A percentile compares a stretch with the other conserved stretches of the same genome.
Conservation (phyloP, 2,113 vertebrate species). For the Picathartes gymnocephalus region DNA sequence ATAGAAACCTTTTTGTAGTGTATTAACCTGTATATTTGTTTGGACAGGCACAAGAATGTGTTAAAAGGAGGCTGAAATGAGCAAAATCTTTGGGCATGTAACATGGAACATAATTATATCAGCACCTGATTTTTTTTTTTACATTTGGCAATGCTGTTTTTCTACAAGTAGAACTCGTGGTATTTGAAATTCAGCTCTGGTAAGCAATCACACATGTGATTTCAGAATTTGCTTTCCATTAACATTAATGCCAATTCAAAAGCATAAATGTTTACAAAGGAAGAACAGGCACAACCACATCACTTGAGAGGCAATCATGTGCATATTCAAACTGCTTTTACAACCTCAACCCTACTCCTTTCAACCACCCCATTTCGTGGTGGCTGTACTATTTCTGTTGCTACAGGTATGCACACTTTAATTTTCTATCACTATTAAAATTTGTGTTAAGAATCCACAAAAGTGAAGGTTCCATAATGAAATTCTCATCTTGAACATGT, state of each 20-base stretch:
- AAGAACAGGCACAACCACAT: background rate
- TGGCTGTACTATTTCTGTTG: background rate
- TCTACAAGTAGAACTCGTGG: background rate
- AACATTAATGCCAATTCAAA: background rate
- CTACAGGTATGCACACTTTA: background rate
- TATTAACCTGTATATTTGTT: background rate
- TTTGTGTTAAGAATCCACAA: background rate
- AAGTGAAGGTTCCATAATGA: background rate
- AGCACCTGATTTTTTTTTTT: background rate
- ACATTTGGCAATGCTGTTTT: background rate
- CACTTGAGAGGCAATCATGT: background rate
- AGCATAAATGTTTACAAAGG: background rate
- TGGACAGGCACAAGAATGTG: background rate
- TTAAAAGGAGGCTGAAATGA: background rate
- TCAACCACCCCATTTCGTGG: background rate
- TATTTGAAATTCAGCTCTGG: background rate
- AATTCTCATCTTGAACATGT: background rate
- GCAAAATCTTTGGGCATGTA: background rate
- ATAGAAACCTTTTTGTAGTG: background rate
- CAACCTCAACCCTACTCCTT: background rate
- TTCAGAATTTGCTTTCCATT: constrained; percentile 27
- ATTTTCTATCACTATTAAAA: background rate
- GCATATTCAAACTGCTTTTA: background rate
- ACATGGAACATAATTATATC: background rate
- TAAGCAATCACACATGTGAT: background rate